Base-by-base conservation (phyloP, 2,113 vertebrate genomes). In the Tragulus kanchil region DNA sequence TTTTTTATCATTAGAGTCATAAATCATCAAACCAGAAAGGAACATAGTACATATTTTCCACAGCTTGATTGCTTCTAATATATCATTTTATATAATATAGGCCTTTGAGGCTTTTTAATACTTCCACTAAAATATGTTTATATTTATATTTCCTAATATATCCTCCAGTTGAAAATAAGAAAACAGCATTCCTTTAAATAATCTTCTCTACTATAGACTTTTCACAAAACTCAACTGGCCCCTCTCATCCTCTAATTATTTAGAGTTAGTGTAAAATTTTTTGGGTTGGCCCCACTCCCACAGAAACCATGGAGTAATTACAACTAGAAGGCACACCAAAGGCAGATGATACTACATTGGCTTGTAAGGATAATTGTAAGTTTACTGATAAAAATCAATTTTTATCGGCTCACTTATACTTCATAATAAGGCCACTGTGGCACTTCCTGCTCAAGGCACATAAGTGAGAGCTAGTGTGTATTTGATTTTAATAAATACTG, bases 401-500 rank as follows among this genome's bases (percentile, higher is more conserved):
- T 98, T 97, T 97, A 96, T 95, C 1, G 28, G 85, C 90, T 96
- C 84, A 85, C 89, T 97, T 97, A 96, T 45, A 90, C 21, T 85
- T 58, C 79, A 87, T 97, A 96, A 96, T 96, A 96, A 97, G 89
- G 89, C 82, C 93, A 96, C 93, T 90, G 93, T 96, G 89, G 64
- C 84, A 97, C 86, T 97, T 97, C 31, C 75, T 89, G 95, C 73
- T 96, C 89, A 92, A 96, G 86, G 86, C 71, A 79, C 54, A 67
- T 94, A 96, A 94, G 93, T 96, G 83, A 97, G 54, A 95, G 77
- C 92, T 69, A 95, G 83, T 93, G 67, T 6, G 13, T 93, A 96
- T 93, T 97, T 98, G 94, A 96, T 98, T 98, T 97, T 97, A 97
- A 97, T 97, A 98, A 97, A 98, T 96, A 94, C 84, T 97, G 31